Evolutionary conservation across 2,113 vertebrate genomes (phyloP).

Genomic region (Peucedramus taeniatus): DNA sequence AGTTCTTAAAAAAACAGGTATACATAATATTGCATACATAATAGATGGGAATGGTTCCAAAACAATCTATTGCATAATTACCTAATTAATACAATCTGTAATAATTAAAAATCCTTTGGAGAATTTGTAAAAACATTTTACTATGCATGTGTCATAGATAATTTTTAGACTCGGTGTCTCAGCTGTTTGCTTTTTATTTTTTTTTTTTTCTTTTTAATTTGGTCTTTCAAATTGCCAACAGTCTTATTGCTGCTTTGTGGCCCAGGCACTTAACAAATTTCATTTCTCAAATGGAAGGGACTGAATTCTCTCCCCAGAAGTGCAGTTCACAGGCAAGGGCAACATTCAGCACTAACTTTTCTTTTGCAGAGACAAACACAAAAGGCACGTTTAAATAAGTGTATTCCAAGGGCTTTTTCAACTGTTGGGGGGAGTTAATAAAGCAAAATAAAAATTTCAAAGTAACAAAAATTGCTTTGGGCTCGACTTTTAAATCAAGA

Average conservation of each 20-base stretch:
- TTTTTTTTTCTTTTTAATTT: conserved; percentile 51
- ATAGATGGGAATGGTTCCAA: conserved; percentile 55
- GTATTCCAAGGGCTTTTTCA: background rate
- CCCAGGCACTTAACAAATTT: conserved; percentile 55
- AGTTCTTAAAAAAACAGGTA: background rate
- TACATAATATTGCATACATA: conserved; percentile 29
- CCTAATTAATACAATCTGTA: conserved; percentile 70
- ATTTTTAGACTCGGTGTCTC: conserved; percentile 48
- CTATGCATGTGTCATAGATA: background rate
- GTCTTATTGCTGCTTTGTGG: conserved; percentile 61
- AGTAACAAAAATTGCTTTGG: background rate
- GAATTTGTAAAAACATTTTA: conserved; percentile 44
- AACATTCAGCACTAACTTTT: background rate
- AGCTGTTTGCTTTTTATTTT: conserved; percentile 47
- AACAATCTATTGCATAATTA: conserved; percentile 65
- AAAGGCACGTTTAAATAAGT: background rate
- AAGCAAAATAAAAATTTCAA: background rate
- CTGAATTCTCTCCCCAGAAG: background rate
- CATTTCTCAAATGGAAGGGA: conserved; percentile 53
- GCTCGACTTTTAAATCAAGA: background rate
- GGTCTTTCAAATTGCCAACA: conserved; percentile 50
- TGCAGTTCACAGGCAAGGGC: background rate
- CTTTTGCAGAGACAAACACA: background rate
- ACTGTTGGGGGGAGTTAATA: background rate
- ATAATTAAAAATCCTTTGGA: conserved; percentile 71